Evolutionary conservation across 2,797 vertebrate genomes (phyloP), one percentile per base, ranked within the genome.

Genomic region (Clarias laeviceps): DNA sequence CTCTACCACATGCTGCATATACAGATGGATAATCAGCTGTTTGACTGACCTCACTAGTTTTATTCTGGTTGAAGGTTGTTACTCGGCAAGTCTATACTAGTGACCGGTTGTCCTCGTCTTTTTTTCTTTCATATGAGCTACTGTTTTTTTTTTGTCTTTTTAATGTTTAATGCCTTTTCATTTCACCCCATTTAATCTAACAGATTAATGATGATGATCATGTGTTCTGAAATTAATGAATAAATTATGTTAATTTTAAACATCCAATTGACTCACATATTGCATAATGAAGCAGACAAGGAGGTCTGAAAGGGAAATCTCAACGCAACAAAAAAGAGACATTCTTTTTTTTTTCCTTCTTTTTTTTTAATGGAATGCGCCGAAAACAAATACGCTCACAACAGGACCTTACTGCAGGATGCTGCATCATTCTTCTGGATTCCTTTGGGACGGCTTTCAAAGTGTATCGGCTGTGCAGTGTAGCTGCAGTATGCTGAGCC

Each of bases 141-240:
- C n/a, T 15, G 3, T 29, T 37, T 27, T 15, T 27, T 24, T 7
- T 57, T 64, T 62, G 80, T 81, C 81, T 83, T 20, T 83, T 90
- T 54, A 89, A 88, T 91, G 90, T 88, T 90, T n/a, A 40, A 45
- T 84, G 89, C 88, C 82, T 74, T 73, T 6, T 79, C 1, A 74
- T 85, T 88, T 87, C 17, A 84, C 82, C 84, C 82, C 77, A 80
- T 82, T 70, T 84, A 68, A 84, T 86, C 81, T 84, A 80, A 82
- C 82, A 24, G 68, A 62, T 76, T 73, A 80, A 87, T 62, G 76
- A 17, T 69, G 82, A 91, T 20, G 82, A 70, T 72, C 86, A 89
- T 85, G 87, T 32, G 64, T 32, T 65, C 85, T 82, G 54, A 78
- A 69, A 18, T 17, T 5, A 86, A 82, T 86, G 80, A 86, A 86